Evolutionary conservation across 1,140 invertebrate species (phyloP), one percentile per base, ranked within the genome.

Genomic region (Atta cephalotes): DNA sequence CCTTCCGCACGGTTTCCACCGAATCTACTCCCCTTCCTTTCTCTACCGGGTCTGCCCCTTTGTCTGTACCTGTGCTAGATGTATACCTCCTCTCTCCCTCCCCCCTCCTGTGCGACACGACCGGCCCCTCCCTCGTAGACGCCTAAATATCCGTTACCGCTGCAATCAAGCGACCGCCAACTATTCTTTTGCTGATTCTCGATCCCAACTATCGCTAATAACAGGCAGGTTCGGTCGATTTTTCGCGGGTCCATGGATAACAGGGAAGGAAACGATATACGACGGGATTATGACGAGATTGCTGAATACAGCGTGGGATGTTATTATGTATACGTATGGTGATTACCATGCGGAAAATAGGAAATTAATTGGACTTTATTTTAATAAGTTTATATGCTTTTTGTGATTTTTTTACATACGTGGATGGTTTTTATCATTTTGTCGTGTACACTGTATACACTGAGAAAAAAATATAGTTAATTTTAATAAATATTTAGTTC

Each of bases 1-100:
- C 80, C 86, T 88, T 81, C 66, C 86, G 49, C 77, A 65, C 80
- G 81, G 86, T 90, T 88, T 90, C 71, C 71, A 79, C 63, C 28
- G 62, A 81, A 89, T 60, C 72, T 79, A 72, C 79, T 53, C 35
- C n/a, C 28, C 49, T 45, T 53, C 58, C 14, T 31, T 35, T 6
- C 45, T 35, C 49, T 21, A 9, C 28, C 72, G 3, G n/a, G 3
- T 45, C 39, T 56, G 21, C 60, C 21, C 21, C 77, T 45, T 62
- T 79, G 53, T 74, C 60, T 79, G 53, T 81, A 89, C 80, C 89
- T 87, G 88, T 62, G 74, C 82, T 77, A 85, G 62, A 85, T 28
- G 28, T 66, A 60, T 53, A 82, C 60, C 82, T 86, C 60, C 82
- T 86, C 51, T 58, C 14, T 77, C 60, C 28, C 28, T 2, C 28